Evolutionary conservation across 1,140 invertebrate species (phyloP), one percentile per base, ranked within the genome.

Genomic region (Diabrotica undecimpunctata): DNA sequence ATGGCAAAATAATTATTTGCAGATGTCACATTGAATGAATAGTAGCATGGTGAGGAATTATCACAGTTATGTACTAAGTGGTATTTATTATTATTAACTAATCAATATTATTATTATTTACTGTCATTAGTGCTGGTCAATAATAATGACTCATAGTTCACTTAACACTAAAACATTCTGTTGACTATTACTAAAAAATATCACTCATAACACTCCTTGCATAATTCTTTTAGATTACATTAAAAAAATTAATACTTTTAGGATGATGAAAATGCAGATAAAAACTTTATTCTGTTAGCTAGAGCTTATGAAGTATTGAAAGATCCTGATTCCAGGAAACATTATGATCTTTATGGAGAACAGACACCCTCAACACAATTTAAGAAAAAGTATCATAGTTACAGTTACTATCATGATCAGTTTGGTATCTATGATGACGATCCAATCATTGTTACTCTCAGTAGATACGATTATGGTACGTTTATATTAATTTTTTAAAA

Each of bases 381-480:
- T 69, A 80, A 81, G 62, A 79, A 83, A 66, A 83, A 85, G 52
- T 94, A 92, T 77, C 89, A 94, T 70, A 87, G 88, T 39, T 94
- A 91, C 83, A 88, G 85, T 68, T 94, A 93, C 75, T 94, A 94
- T 75, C 83, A 88, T 61, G 87, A 93, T 75, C 88, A 91, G 74
- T 94, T 95, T 86, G 93, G 91, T 53, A 86, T 95, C 65, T 96
- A 95, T 81, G 91, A 94, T 77, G 88, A 94, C 79, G 92, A 95
- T 80, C 85, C 85, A 59, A 84, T 92, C 79, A 90, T 96, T 64
- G 85, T 92, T 10, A 93, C 91, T 6, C 78, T 95, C 0, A 87
- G 84, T 68, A 83, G 79, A 69, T 79, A 83, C 62, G 91, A 90
- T 78, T 95, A 92, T 84, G 87, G 91, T 93, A 81, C 86, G 84